Evolutionary conservation across 2,888 invertebrate species (phyloP).

Genomic region (Lomographa bimaculata): DNA sequence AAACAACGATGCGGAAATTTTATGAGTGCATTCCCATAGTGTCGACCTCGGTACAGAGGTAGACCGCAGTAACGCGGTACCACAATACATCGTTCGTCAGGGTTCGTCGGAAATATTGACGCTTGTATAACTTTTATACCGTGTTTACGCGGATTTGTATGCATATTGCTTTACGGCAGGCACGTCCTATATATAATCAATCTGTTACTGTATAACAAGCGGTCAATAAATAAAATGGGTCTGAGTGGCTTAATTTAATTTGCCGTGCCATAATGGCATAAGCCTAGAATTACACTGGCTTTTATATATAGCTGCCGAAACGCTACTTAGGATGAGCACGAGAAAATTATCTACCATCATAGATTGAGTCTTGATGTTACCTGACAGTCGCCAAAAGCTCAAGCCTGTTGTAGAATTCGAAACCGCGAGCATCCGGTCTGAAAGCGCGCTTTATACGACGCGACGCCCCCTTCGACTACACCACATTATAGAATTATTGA

Average conservation of each 20-base stretch:
- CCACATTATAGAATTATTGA: no score
- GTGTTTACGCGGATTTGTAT: constrained; percentile 37
- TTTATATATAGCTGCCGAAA: no score
- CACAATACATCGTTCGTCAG: constrained; percentile 77
- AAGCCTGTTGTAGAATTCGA: no score
- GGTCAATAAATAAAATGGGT: constrained; percentile 20
- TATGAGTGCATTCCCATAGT: constrained; percentile 68
- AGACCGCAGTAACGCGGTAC: constrained; percentile 31
- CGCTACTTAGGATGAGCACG: no score
- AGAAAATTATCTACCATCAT: no score
- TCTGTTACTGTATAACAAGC: constrained; percentile 23
- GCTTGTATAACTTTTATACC: constrained; percentile 36
- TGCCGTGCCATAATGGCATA: no score
- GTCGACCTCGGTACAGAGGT: constrained; percentile 49
- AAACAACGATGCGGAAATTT: constrained; percentile 69
- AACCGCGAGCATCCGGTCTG: no score
- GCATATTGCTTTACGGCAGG: constrained; percentile 24
- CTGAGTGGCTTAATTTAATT: neutral
- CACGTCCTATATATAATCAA: constrained; percentile 26
- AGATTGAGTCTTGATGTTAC: no score
- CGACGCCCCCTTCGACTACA: no score
- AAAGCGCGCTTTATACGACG: no score
- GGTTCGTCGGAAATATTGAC: constrained; percentile 66
- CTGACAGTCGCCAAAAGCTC: no score
- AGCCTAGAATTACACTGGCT: no score